Evolutionary conservation across 2,113 vertebrate genomes (phyloP), one percentile per base, ranked within the genome.

Genomic region (Cyrtonyx montezumae): DNA sequence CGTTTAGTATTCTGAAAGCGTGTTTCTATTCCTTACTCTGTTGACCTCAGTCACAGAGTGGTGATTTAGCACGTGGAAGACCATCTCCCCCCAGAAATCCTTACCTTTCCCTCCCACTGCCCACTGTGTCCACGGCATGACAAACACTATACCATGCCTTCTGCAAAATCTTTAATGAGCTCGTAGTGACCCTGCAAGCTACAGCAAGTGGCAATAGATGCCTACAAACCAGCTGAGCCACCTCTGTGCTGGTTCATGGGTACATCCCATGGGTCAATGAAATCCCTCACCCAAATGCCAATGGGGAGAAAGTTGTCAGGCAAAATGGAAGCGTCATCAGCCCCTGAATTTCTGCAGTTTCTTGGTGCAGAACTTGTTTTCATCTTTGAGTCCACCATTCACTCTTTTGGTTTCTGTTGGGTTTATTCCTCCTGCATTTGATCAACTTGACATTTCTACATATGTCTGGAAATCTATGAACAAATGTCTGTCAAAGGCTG

Each of bases 251-350:
- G 42, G 2, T 53, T 32, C 17, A 3, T 2, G 26, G 16, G 6
- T 16, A 20, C 5, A 18, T 78, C 37, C 49, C 34, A 2, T 11
- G 20, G 9, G 3, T 51, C 8, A 58, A 26, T 32, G 40, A 85
- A 70, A 59, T 17, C 21, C 56, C 56, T 16, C 34, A 48, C 13
- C 10, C 1, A 0, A 0, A 1, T 14, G 22, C 61, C 19, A 11
- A 10, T 12, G 20, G 36, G 21, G 10, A 28, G 28, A 42, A 15
- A 0, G 0, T 1, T 12, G 21, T 55, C 14, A 11, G 18, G 23
- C 15, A 59, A 51, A 88, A 25, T 2, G 3, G 0, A 11, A 32
- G 6, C 30, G 32, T 10, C 30, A 2, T 18, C 23, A 70, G 45
- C 61, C 43, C 36, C 40, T 51, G 11, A 40, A 62, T 48, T 28